These are phyloP conservation scores for Drosophila truncata DNA, from an alignment of 1,140 invertebrate genomes.

Conservation along the genomic window DNA sequence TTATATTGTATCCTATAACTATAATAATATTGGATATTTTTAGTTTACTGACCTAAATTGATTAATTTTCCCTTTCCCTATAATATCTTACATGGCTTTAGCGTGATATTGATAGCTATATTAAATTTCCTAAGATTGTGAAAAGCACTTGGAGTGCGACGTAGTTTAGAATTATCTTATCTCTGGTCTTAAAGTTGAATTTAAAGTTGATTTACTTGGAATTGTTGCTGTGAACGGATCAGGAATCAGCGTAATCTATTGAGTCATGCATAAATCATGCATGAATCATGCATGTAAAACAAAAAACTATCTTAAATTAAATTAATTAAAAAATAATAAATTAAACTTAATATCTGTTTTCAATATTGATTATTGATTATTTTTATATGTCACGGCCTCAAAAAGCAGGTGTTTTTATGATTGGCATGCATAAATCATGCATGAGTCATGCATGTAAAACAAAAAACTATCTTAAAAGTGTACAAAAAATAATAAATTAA, in stretches of 20 bases:
- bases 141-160: neutral
- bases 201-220: slow-evolving; percentile 1
- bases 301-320: neutral
- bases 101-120: neutral
- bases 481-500: neutral
- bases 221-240: slow-evolving; percentile 1
- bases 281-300: too few species aligned
- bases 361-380: too few species aligned
- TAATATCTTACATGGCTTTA: neutral
- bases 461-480: neutral
- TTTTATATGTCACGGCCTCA: too few species aligned
- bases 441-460: too few species aligned
- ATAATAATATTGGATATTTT: neutral
- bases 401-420: too few species aligned
- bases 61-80: neutral
- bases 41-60: neutral
- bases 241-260: slow-evolving; percentile 31
- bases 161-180: slow-evolving; percentile 35
- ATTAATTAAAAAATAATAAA: neutral
- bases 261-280: slow-evolving; percentile 29
- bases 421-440: too few species aligned
- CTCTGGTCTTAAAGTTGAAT: slow-evolving; percentile 4
- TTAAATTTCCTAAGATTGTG: slow-evolving; percentile 1
- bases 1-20: neutral
- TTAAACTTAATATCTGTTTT: too few species aligned